Evolutionary conservation across 1,140 invertebrate species (phyloP).

Genomic region (Drosophila truncata): DNA sequence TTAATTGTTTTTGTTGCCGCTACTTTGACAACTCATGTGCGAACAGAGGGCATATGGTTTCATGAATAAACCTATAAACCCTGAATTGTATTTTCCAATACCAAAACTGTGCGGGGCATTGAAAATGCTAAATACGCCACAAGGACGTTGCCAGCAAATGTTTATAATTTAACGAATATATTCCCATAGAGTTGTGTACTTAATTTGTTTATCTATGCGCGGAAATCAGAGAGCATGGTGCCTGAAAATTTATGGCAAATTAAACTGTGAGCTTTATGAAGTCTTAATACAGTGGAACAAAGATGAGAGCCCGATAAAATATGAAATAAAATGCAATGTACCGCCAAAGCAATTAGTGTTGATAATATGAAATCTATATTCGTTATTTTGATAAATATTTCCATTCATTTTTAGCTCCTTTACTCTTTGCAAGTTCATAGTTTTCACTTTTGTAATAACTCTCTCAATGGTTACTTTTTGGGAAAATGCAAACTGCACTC

Average conservation of each 20-base stretch:
- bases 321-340: constrained; percentile 5
- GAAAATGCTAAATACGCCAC: constrained; percentile 33
- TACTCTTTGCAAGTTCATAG: background rate
- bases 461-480: background rate
- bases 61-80: constrained; percentile 20
- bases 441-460: background rate
- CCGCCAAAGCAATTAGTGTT: background rate
- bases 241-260: constrained; percentile 12
- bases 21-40: constrained; percentile 67
- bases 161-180: constrained; percentile 31
- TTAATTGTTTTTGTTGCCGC: constrained; percentile 31
- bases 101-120: constrained; percentile 26
- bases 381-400: constrained; percentile 2
- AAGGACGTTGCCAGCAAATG: constrained; percentile 22
- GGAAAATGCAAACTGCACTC: background rate
- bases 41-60: constrained; percentile 54
- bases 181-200: constrained; percentile 6
- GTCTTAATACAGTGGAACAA: constrained; percentile 32
- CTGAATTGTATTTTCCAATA: constrained; percentile 14
- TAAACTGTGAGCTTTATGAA: constrained; percentile 26
- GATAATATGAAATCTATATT: background rate
- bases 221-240: constrained; percentile 14
- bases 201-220: constrained; percentile 33
- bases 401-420: background rate
- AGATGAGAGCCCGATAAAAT: constrained; percentile 29